A percentile compares a stretch with the other conserved stretches of the same genome.
phyloP scores from a whole-genome alignment of 2,113 vertebrate species.

The Perognathus longimembris region DNA sequence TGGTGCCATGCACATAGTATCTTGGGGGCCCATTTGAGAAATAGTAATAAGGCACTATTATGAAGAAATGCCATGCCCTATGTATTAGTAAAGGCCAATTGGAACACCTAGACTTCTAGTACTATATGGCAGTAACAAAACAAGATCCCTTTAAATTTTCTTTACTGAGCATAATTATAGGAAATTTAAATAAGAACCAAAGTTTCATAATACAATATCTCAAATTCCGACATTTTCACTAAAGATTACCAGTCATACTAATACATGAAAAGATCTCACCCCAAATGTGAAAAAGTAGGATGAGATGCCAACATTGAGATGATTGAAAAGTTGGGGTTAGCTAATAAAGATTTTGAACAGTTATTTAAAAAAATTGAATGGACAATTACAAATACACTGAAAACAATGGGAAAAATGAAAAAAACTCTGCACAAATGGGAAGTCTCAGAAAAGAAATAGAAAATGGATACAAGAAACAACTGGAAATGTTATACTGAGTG shows the following conservation, averaged over 20 bases:
- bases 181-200: neutral
- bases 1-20: accelerated
- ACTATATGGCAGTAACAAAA: neutral
- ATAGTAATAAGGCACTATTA: neutral
- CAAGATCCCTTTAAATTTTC: neutral
- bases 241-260: neutral
- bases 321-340: neutral
- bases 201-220: neutral
- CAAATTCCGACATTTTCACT: neutral
- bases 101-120: neutral
- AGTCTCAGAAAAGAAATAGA: neutral
- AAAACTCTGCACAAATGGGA: neutral
- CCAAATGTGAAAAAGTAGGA: neutral
- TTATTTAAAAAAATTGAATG: neutral
- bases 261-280: neutral
- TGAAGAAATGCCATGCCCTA: neutral
- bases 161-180: neutral
- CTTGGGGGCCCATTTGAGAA: neutral
- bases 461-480: neutral
- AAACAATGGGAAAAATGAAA: neutral
- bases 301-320: neutral
- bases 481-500: neutral
- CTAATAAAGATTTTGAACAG: neutral
- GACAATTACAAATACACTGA: neutral
- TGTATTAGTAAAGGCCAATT: neutral